Evolutionary conservation across 1,140 invertebrate genomes (phyloP).

Genomic region (Drosophila nebulosa): DNA sequence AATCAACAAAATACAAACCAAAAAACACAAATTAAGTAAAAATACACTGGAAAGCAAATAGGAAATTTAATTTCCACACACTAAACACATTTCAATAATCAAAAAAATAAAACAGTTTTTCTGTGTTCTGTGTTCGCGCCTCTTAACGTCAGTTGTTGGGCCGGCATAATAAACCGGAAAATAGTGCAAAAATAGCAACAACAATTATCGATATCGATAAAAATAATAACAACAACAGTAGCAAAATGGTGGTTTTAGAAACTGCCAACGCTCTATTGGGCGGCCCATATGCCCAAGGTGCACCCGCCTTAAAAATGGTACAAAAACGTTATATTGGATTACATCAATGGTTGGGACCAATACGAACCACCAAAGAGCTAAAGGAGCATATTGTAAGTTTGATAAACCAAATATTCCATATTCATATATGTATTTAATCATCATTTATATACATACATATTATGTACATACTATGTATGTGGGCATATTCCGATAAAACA

Average conservation of each 20-base stretch:
- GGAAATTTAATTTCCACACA: slow-evolving; percentile 53
- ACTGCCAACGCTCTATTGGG: slow-evolving; percentile 84
- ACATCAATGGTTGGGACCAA: slow-evolving; percentile 92
- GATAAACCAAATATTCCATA: neutral
- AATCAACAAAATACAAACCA: slow-evolving; percentile 17
- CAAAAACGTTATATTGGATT: slow-evolving; percentile 93
- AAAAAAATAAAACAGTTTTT: too few species aligned
- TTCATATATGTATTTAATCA: neutral
- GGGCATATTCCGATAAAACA: neutral
- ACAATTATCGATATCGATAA: slow-evolving; percentile 41
- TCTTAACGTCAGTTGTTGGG: slow-evolving; percentile 9
- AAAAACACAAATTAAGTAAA: neutral
- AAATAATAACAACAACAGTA: slow-evolving; percentile 28
- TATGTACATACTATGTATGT: too few species aligned
- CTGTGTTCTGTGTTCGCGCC: slow-evolving; percentile 16
- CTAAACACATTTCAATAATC: neutral
- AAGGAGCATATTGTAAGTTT: slow-evolving; percentile 87
- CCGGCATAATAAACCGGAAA: slow-evolving; percentile 46
- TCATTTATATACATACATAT: neutral
- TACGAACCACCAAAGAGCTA: slow-evolving; percentile 84
- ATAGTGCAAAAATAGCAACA: slow-evolving; percentile 23
- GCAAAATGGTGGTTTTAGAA: slow-evolving; percentile 88
- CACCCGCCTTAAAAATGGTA: slow-evolving; percentile 91
- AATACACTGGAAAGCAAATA: neutral
- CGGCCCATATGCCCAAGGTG: slow-evolving; percentile 88